These are phyloP conservation scores for Phyllotis vaccarum DNA, from an alignment of 2,797 vertebrate species.

Conservation along the genomic window DNA sequence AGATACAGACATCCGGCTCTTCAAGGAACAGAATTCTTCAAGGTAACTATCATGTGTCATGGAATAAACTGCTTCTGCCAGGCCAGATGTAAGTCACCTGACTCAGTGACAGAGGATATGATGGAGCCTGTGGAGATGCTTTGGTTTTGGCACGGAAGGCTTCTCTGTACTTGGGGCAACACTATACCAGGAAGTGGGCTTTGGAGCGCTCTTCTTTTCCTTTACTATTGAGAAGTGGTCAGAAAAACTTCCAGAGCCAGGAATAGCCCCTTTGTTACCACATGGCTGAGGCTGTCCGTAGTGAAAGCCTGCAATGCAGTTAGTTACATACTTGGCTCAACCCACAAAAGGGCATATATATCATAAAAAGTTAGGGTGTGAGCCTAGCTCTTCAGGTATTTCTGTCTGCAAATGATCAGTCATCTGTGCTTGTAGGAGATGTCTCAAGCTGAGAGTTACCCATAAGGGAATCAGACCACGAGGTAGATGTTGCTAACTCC, in stretches of 20 bases:
- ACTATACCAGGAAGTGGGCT: neutral
- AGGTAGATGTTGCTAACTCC: neutral
- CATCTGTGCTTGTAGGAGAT: neutral
- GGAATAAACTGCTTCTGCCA: slow-evolving; percentile 6
- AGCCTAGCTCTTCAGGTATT: neutral
- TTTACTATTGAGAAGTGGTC: neutral
- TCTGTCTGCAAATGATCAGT: neutral
- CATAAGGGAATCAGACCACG: neutral
- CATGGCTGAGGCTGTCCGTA: neutral
- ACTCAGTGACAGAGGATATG: neutral
- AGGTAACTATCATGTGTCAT: neutral
- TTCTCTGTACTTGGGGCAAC: slow-evolving; percentile 30
- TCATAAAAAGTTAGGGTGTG: neutral
- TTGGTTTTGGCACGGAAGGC: neutral
- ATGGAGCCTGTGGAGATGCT: neutral
- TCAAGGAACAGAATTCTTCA: neutral
- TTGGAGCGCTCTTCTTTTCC: neutral
- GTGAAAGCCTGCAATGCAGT: neutral
- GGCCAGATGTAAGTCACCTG: neutral
- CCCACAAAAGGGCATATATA: neutral
- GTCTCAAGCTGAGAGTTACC: neutral
- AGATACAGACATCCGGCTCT: neutral
- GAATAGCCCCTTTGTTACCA: neutral
- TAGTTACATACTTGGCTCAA: neutral
- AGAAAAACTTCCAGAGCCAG: neutral